A percentile compares a stretch with the other conserved stretches of the same genome.
Evolutionary conservation across 92 coral and sea anemone species (phyloP).

Genomic region (Metridium senile): DNA sequence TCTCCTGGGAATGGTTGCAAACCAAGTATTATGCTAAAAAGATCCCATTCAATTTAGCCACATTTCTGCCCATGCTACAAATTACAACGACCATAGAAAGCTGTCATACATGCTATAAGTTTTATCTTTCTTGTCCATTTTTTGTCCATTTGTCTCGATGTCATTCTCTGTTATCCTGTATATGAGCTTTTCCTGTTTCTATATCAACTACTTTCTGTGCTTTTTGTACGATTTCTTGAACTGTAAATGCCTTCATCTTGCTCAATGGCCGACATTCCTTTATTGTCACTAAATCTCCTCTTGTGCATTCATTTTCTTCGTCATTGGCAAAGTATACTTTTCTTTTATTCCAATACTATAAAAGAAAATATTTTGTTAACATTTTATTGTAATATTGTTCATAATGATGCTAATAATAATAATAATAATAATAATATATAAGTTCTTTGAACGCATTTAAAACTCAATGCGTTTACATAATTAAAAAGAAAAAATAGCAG

Average conservation of each 20-base stretch:
- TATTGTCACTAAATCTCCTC: slow-evolving; percentile 91
- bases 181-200: slow-evolving; percentile 81
- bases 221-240: slow-evolving; percentile 86
- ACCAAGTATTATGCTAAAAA: too few relatives aligned
- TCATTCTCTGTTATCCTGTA: slow-evolving; percentile 95
- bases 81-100: too few relatives aligned
- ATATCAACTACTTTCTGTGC: slow-evolving; percentile 78
- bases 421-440: too few relatives aligned
- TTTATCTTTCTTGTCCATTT: not conserved
- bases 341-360: slow-evolving; percentile 94
- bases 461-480: too few relatives aligned
- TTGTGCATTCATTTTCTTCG: slow-evolving; percentile 84
- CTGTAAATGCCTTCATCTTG: slow-evolving; percentile 79
- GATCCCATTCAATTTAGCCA: too few relatives aligned
- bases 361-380: slow-evolving; percentile 2
- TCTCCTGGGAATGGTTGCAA: too few relatives aligned
- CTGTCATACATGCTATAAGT: too few relatives aligned
- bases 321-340: slow-evolving; percentile 99
- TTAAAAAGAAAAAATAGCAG: too few relatives aligned
- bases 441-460: too few relatives aligned
- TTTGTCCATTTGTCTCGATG: not conserved
- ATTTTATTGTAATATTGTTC: too few relatives aligned
- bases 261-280: slow-evolving; percentile 86
- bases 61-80: too few relatives aligned
- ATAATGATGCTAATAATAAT: too few relatives aligned